Percentiles rank a stretch among this genome's conserved stretches.
Conservation (phyloP, 2,113 vertebrate genomes). For the Sinocyclocheilus grahami region DNA sequence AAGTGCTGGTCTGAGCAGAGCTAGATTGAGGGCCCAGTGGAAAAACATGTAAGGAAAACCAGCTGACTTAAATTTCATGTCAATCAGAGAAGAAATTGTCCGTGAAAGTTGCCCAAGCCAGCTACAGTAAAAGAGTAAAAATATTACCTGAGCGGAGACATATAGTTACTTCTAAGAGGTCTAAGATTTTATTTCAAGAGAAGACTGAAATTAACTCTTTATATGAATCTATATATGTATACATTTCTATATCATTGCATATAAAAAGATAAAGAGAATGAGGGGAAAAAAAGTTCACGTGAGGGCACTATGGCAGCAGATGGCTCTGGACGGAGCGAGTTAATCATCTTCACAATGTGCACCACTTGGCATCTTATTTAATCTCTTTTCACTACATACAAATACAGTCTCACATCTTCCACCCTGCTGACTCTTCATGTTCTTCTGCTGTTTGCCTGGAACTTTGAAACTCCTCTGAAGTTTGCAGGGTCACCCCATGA, state of each 20-base stretch:
- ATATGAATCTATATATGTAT: not conserved
- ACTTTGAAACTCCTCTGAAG: conserved; percentile 8
- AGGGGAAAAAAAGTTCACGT: conserved; percentile 12
- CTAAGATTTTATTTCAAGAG: conserved; percentile 1
- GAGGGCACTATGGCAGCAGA: conserved; percentile 63
- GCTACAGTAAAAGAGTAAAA: conserved; percentile 44
- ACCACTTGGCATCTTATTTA: conserved; percentile 57
- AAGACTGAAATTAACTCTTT: not conserved
- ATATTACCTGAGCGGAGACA: conserved; percentile 41
- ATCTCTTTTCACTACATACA: conserved; percentile 47
- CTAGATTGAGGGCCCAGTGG: conserved; percentile 22
- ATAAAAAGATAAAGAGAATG: not conserved
- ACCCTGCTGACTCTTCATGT: conserved; percentile 26
- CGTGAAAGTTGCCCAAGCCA: conserved; percentile 35
- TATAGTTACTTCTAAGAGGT: conserved; percentile 17
- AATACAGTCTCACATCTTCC: conserved; percentile 20
- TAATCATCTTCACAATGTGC: conserved; percentile 64
- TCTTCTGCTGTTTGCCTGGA: not conserved
- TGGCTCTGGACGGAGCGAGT: conserved; percentile 62
- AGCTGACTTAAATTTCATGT: conserved; percentile 35
- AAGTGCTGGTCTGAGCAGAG: conserved; percentile 54
- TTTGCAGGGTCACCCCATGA: conserved; percentile 25
- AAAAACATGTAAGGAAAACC: conserved; percentile 37
- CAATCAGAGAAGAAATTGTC: conserved; percentile 41
- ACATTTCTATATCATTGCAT: not conserved